Percentiles rank a stretch among this genome's conserved stretches.
Evolutionary conservation across 2,888 invertebrate genomes (phyloP).

Genomic region (Cryptocheilus praepositus): DNA sequence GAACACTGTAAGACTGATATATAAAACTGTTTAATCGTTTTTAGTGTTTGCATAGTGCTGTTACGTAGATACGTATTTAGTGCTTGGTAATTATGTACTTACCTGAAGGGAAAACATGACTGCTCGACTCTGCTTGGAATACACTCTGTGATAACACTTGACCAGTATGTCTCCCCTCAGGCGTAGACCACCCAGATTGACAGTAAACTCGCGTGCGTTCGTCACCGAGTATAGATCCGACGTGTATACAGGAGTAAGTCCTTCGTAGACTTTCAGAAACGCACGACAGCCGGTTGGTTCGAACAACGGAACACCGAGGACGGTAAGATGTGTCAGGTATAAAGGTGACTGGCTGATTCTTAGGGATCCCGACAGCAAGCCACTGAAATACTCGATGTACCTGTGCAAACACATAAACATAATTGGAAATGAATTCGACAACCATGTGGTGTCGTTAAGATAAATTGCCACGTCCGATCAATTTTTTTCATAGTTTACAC

Average conservation of each 20-base stretch:
- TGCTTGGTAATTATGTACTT: constrained; percentile 24
- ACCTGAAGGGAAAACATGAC: constrained; percentile 73
- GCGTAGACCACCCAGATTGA: constrained; percentile 82
- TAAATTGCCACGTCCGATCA: too few species aligned
- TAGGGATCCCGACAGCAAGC: constrained; percentile 90
- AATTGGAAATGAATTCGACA: too few species aligned
- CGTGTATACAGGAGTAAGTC: constrained; percentile 91
- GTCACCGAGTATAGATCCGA: constrained; percentile 78
- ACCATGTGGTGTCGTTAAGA: too few species aligned
- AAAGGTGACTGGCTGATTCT: constrained; percentile 91
- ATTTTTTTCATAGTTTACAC: too few species aligned
- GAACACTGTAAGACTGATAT: too few species aligned
- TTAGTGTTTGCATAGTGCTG: too few species aligned
- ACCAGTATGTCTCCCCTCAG: constrained; percentile 93
- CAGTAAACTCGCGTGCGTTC: constrained; percentile 82
- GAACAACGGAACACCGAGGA: constrained; percentile 89
- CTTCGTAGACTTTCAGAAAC: constrained; percentile 93
- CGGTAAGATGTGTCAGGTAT: constrained; percentile 89
- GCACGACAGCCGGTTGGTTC: constrained; percentile 81
- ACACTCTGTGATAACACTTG: constrained; percentile 88
- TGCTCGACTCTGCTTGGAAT: constrained; percentile 72
- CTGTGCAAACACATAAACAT: constrained; percentile 75
- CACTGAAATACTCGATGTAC: constrained; percentile 94
- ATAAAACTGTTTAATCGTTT: too few species aligned
- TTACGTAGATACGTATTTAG: too few species aligned